These are phyloP conservation scores for Papilio glaucus DNA, from an alignment of 1,140 invertebrate species.

Conservation along the genomic window DNA sequence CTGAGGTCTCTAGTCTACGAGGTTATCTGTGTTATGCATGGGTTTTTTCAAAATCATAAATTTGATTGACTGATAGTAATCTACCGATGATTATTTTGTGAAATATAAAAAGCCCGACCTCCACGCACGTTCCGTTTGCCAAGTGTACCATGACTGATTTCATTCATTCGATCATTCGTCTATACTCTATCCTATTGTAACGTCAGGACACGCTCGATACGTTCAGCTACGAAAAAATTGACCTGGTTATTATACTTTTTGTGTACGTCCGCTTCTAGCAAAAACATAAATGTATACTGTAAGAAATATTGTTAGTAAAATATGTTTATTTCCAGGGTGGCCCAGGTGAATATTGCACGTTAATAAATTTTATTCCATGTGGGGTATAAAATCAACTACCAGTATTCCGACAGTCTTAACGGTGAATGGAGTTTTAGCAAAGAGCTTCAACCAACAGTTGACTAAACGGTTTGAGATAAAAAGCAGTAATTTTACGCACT, in stretches of 20 bases:
- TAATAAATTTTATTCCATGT: too few species aligned
- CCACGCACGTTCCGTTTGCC: constrained; percentile 13
- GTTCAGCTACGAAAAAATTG: constrained; percentile 18
- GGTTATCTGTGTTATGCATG: too few species aligned
- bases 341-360: too few species aligned
- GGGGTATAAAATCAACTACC: too few species aligned
- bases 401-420: too few species aligned
- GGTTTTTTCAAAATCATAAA: background rate
- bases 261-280: background rate
- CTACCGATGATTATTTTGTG: constrained; percentile 2
- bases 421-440: too few species aligned
- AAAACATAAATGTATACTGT: too few species aligned
- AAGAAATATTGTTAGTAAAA: too few species aligned
- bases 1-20: too few species aligned
- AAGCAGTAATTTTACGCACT: too few species aligned
- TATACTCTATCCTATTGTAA: constrained; percentile 3
- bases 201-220: background rate
- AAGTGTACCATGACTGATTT: constrained; percentile 16
- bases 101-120: constrained; percentile 16
- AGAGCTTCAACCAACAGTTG: too few species aligned
- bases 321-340: too few species aligned
- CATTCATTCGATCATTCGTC: constrained; percentile 3
- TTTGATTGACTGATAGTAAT: constrained; percentile 13
- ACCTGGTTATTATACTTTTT: constrained; percentile 17
- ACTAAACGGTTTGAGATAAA: background rate